Percentiles rank a stretch among this genome's conserved stretches.
phyloP scores from a whole-genome alignment of 2,888 invertebrate genomes.

The Phortica okadai region DNA sequence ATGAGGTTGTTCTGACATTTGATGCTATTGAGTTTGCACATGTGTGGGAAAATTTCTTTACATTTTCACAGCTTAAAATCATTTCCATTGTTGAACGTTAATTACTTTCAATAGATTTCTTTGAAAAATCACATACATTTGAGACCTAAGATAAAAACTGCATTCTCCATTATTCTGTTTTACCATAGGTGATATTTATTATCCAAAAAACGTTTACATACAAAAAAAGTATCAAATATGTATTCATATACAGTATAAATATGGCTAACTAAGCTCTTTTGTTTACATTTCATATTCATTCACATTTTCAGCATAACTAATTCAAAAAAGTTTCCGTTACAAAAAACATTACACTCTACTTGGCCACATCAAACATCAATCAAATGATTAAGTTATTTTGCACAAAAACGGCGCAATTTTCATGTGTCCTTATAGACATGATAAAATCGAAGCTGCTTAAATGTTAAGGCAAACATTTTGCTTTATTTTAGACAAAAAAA shows the following conservation, averaged over 20 bases:
- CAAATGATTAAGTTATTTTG: conserved; percentile 36
- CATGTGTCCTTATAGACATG: not conserved
- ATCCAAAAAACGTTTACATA: conserved; percentile 18
- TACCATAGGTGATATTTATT: conserved; percentile 13
- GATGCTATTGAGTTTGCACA: too few species aligned
- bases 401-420: conserved; percentile 37
- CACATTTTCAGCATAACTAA: not conserved
- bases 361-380: not conserved
- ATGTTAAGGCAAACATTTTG: conserved; percentile 16
- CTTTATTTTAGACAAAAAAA: conserved; percentile 20
- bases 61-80: too few species aligned
- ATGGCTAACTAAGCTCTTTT: conserved; percentile 18
- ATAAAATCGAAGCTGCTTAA: not conserved
- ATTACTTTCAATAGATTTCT: too few species aligned
- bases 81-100: too few species aligned
- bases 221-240: conserved; percentile 25
- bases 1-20: too few species aligned
- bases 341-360: not conserved
- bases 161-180: not conserved
- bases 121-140: too few species aligned
- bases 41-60: too few species aligned
- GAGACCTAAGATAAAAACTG: too few species aligned
- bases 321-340: conserved; percentile 11
- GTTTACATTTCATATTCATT: not conserved
- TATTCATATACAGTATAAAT: conserved; percentile 14